Conservation (phyloP, 2,797 vertebrate species). For the Iguana delicatissima region DNA sequence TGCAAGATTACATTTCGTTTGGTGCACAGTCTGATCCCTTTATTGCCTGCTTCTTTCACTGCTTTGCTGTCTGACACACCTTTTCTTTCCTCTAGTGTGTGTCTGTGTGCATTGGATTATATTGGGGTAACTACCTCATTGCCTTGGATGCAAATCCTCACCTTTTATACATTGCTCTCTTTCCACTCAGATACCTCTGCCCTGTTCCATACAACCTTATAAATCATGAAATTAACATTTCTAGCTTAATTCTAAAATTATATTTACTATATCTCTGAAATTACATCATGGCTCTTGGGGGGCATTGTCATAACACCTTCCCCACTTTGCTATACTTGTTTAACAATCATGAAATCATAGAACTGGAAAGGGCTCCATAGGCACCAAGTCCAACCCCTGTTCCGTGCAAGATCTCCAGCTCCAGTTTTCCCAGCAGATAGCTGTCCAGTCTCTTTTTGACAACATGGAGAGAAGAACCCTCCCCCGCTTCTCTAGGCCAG, state of each 20-base stretch:
- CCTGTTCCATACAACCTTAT: neutral
- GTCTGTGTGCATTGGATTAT: neutral
- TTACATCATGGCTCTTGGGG: neutral
- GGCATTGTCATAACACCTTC: neutral
- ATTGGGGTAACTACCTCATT: too few relatives aligned
- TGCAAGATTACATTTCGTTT: neutral
- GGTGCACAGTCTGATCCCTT: neutral
- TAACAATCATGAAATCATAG: neutral
- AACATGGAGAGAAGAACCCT: too few relatives aligned
- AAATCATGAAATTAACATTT: neutral
- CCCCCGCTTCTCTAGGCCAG: too few relatives aligned
- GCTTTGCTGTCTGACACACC: neutral
- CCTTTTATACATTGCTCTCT: neutral
- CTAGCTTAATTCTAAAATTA: neutral
- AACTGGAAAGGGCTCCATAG: neutral
- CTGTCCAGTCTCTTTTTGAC: too few relatives aligned
- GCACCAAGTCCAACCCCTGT: neutral
- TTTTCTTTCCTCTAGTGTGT: neutral
- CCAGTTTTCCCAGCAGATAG: neutral
- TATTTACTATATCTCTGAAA: neutral
- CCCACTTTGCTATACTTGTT: neutral
- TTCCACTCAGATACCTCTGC: neutral
- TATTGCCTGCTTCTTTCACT: neutral
- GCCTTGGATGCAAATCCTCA: neutral
- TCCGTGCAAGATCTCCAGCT: neutral